These are phyloP conservation scores for Stichodactyla helianthus DNA, from an alignment of 64 coral and sea anemone species.

Conservation along the genomic window DNA sequence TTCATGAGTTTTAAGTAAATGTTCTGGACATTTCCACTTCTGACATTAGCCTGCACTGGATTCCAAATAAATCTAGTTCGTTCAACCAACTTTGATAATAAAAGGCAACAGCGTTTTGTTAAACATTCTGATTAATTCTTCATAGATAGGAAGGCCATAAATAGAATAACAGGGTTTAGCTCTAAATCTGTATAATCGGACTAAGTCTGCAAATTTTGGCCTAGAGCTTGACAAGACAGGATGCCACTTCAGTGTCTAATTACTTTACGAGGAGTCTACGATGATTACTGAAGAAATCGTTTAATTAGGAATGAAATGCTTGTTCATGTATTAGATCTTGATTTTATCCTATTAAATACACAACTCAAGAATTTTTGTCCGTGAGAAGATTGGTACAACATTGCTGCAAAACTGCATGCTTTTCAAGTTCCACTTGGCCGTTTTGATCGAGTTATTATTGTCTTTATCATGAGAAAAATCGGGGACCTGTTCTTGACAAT, in stretches of 20 bases:
- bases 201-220: not conserved
- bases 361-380: not conserved
- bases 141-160: not conserved
- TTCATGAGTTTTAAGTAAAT: too few species aligned
- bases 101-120: too few species aligned
- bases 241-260: not conserved
- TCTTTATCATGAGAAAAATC: not conserved
- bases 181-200: slow-evolving; percentile 1
- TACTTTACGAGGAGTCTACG: not conserved
- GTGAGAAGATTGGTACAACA: not conserved
- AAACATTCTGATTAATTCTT: not conserved
- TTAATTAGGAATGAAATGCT: not conserved
- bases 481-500: not conserved
- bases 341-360: not conserved
- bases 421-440: not conserved
- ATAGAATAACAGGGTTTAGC: not conserved
- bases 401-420: not conserved
- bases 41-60: too few species aligned
- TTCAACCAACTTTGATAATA: too few species aligned
- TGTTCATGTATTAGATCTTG: not conserved
- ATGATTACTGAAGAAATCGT: not conserved
- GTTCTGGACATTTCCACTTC: too few species aligned
- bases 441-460: not conserved
- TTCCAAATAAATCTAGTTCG: too few species aligned
- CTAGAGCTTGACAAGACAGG: not conserved